Conservation (phyloP, 2,113 vertebrate species). For the Sitta europaea region DNA sequence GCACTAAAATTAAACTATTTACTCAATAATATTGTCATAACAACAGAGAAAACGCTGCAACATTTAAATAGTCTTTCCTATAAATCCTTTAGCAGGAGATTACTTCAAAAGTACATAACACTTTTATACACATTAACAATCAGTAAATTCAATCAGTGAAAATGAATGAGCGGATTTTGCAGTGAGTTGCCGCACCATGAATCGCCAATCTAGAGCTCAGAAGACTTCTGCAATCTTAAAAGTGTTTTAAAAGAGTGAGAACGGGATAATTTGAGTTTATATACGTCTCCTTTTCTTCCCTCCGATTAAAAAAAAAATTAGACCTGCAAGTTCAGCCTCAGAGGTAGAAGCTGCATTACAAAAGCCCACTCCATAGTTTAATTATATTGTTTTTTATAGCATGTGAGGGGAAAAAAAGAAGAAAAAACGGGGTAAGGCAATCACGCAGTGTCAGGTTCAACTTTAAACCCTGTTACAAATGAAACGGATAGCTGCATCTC, state of each 20-base stretch:
- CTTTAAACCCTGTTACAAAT: constrained; percentile 59
- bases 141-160: constrained; percentile 66
- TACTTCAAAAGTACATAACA: constrained; percentile 61
- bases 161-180: constrained; percentile 51
- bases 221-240: constrained; percentile 31
- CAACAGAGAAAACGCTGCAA: constrained; percentile 52
- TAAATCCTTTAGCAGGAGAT: constrained; percentile 62
- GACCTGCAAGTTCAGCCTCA: constrained; percentile 44
- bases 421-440: constrained; percentile 23
- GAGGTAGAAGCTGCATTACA: background rate
- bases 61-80: constrained; percentile 69
- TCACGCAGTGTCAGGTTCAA: constrained; percentile 41
- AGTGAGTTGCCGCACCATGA: constrained; percentile 54
- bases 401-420: background rate
- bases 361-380: background rate
- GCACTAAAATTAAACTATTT: constrained; percentile 74
- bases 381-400: constrained; percentile 13
- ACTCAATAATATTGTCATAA: constrained; percentile 70
- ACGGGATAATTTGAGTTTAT: constrained; percentile 27
- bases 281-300: constrained; percentile 13
- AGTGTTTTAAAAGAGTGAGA: background rate
- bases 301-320: constrained; percentile 22
- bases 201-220: constrained; percentile 39
- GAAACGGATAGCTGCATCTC: constrained; percentile 64
- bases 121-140: constrained; percentile 69